Evolutionary conservation across 2,797 vertebrate species (phyloP).

Genomic region (Centroberyx gerrardi): DNA sequence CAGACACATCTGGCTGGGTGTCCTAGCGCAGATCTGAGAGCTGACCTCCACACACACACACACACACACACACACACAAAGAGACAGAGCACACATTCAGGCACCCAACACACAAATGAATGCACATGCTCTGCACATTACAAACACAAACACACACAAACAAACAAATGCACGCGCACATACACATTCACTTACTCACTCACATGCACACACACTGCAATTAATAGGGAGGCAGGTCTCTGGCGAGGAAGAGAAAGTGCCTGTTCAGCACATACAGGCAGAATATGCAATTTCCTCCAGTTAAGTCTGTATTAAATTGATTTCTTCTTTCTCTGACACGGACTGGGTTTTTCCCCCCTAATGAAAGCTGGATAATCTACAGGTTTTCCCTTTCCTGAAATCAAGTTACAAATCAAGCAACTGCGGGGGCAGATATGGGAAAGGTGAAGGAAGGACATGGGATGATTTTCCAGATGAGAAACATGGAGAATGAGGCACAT

Average conservation of each 20-base stretch:
- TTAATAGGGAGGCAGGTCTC: constrained; percentile 84
- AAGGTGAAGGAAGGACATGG: constrained; percentile 82
- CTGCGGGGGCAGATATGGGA: constrained; percentile 77
- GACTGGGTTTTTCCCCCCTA: constrained; percentile 83
- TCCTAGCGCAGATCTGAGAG: constrained; percentile 61
- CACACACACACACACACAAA: constrained; percentile 60
- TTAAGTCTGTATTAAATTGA: constrained; percentile 93
- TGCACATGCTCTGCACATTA: constrained; percentile 38
- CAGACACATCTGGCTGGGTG: constrained; percentile 59
- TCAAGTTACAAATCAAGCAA: constrained; percentile 89
- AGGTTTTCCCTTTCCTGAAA: constrained; percentile 87
- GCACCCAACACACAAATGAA: constrained; percentile 39
- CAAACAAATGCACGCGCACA: constrained; percentile 67
- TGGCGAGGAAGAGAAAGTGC: constrained; percentile 84
- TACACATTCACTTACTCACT: constrained; percentile 57
- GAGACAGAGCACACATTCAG: constrained; percentile 40
- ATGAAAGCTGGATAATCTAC: constrained; percentile 90
- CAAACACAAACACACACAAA: constrained; percentile 60
- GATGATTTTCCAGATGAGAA: constrained; percentile 83
- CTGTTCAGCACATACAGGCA: constrained; percentile 86
- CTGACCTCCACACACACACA: constrained; percentile 72
- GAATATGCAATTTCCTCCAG: constrained; percentile 92
- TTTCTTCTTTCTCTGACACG: constrained; percentile 90
- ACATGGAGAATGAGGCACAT: constrained; percentile 68
- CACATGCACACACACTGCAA: constrained; percentile 75